Percentiles rank a stretch among this genome's conserved stretches.
Evolutionary conservation across 1,140 invertebrate species (phyloP).

Genomic region (Drosophila seguyi): DNA sequence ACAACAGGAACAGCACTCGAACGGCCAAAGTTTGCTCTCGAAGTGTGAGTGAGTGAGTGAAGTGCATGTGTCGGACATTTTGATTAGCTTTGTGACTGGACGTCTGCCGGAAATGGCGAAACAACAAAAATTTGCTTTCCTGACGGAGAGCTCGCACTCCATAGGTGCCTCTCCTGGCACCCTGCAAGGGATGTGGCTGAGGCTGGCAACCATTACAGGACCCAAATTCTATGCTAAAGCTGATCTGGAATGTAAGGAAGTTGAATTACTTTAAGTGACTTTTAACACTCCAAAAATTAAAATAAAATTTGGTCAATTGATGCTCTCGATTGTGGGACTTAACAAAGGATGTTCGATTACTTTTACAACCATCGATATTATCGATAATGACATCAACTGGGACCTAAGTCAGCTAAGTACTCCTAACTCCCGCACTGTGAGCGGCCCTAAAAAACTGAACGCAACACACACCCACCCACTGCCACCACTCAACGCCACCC

Average conservation of each 20-base stretch:
- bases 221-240: neutral
- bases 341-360: neutral
- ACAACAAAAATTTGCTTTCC: constrained; percentile 19
- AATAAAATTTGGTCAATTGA: neutral
- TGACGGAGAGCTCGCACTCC: neutral
- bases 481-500: neutral
- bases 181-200: neutral
- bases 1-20: constrained; percentile 35
- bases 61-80: constrained; percentile 70
- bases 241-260: neutral
- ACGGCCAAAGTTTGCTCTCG: constrained; percentile 63
- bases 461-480: constrained; percentile 2
- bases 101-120: constrained; percentile 62
- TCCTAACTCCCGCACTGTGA: neutral
- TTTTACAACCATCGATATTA: neutral
- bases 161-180: constrained; percentile 10
- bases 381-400: neutral
- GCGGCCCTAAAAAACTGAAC: constrained; percentile 54
- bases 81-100: constrained; percentile 75
- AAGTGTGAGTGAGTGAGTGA: constrained; percentile 50
- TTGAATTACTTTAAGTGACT: neutral
- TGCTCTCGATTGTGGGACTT: neutral
- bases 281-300: neutral
- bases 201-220: neutral
- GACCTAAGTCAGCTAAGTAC: constrained; percentile 6